Percentiles rank a stretch among this genome's conserved stretches.
Evolutionary conservation across 2,113 vertebrate genomes (phyloP).

Genomic region (Nipponia nippon): DNA sequence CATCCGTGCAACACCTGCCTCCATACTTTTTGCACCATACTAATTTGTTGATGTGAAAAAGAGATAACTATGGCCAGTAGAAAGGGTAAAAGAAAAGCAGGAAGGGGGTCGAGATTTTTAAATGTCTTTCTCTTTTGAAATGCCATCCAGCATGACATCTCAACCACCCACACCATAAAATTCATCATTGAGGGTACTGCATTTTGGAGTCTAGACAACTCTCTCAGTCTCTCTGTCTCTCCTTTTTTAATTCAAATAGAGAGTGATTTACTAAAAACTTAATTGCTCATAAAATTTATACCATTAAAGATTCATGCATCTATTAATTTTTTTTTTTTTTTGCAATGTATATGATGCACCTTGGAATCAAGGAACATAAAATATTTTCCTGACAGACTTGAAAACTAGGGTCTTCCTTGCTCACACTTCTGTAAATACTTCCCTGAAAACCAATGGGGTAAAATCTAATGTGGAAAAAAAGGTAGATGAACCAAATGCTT

Average conservation of each 20-base stretch:
- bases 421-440: conserved; percentile 70
- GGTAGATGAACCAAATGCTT: conserved; percentile 56
- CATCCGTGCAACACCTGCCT: conserved; percentile 84
- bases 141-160: background rate
- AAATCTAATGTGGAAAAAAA: conserved; percentile 53
- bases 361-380: conserved; percentile 62
- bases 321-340: background rate
- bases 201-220: conserved; percentile 1
- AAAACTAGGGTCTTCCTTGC: conserved; percentile 76
- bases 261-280: conserved; percentile 29
- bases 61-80: conserved; percentile 30
- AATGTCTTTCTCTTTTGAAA: conserved; percentile 16
- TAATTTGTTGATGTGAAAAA: conserved; percentile 42
- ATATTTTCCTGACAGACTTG: conserved; percentile 80
- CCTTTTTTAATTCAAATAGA: background rate
- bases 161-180: background rate
- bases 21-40: conserved; percentile 92
- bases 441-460: conserved; percentile 60
- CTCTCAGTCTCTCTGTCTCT: background rate
- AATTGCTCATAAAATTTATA: background rate
- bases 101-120: background rate
- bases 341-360: conserved; percentile 44
- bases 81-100: conserved; percentile 16
- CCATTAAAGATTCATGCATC: conserved; percentile 18
- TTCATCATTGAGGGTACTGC: background rate